A percentile compares a stretch with the other conserved stretches of the same genome.
These are phyloP conservation scores for Streptopelia turtur DNA, from an alignment of 2,797 vertebrate species.

Conservation along the genomic window DNA sequence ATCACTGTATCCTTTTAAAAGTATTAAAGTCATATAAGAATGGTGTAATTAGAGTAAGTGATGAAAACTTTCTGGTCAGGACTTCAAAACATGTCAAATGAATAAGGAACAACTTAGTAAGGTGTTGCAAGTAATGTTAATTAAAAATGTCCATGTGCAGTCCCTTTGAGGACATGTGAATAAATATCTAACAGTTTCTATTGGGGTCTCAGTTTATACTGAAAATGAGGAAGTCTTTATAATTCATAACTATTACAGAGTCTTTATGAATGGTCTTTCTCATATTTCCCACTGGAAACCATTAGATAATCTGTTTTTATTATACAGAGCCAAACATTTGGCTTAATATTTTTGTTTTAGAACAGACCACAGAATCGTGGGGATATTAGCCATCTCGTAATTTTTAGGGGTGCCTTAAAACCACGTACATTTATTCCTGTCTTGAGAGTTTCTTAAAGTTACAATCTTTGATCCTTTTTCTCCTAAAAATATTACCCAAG, in stretches of 20 bases:
- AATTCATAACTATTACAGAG: conserved; percentile 74
- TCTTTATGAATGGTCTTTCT: conserved; percentile 73
- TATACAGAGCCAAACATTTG: conserved; percentile 72
- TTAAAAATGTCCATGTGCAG: conserved; percentile 40
- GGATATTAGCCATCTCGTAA: conserved; percentile 77
- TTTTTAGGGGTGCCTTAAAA: conserved; percentile 75
- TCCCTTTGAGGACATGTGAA: conserved; percentile 40
- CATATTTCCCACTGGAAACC: conserved; percentile 74
- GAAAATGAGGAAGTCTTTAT: conserved; percentile 71
- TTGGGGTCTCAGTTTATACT: conserved; percentile 49
- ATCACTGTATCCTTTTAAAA: conserved; percentile 24
- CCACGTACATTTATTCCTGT: conserved; percentile 59
- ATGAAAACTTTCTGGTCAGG: conserved; percentile 39
- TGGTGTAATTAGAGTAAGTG: conserved; percentile 40
- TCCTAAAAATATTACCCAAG: conserved; percentile 75
- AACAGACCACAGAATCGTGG: conserved; percentile 68
- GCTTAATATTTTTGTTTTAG: conserved; percentile 73
- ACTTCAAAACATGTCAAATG: conserved; percentile 44
- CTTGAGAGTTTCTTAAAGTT: conserved; percentile 73
- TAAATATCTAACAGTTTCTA: conserved; percentile 54
- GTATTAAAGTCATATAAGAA: conserved; percentile 36
- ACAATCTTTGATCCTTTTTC: conserved; percentile 75
- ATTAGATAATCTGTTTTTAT: conserved; percentile 80
- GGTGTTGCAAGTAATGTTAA: conserved; percentile 61
- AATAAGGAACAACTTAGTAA: conserved; percentile 36